Conservation (phyloP, 2,797 vertebrate genomes). For the Phrynocephalus guinanensis region DNA sequence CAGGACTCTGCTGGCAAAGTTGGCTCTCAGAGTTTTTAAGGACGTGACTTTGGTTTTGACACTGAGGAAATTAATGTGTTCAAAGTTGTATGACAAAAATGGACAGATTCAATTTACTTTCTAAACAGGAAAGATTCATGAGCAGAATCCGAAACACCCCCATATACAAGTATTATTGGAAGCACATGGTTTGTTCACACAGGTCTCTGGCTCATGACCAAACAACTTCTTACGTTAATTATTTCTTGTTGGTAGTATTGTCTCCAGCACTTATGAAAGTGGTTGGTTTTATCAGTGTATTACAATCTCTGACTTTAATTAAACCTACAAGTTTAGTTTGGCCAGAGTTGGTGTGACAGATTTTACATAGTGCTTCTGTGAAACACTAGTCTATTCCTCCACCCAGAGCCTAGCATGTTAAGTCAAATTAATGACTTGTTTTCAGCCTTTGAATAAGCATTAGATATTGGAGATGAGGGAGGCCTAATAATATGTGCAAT, state of each 20-base stretch:
- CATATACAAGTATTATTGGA: not conserved
- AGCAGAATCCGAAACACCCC: not conserved
- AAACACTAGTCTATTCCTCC: not conserved
- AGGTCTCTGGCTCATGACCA: not conserved
- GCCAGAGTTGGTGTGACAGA: not conserved
- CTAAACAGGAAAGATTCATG: not conserved
- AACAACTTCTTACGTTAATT: not conserved
- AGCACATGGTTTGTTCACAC: not conserved
- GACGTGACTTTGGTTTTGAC: not conserved
- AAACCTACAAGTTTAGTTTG: constrained; percentile 1
- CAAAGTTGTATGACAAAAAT: not conserved
- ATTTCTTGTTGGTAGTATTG: not conserved
- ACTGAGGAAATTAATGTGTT: not conserved
- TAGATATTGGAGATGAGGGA: not conserved
- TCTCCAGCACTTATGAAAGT: not conserved
- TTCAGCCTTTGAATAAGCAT: not conserved
- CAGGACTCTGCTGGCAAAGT: not conserved
- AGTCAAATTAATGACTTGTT: not conserved
- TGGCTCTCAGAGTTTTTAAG: not conserved
- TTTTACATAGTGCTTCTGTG: not conserved
- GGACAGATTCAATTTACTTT: not conserved
- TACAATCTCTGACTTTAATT: not conserved
- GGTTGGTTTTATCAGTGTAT: not conserved
- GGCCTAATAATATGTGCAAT: not conserved
- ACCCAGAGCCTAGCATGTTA: too few species aligned